Base-by-base conservation (phyloP, 92 coral and sea anemone genomes). In the Palythoa grandiflora region DNA sequence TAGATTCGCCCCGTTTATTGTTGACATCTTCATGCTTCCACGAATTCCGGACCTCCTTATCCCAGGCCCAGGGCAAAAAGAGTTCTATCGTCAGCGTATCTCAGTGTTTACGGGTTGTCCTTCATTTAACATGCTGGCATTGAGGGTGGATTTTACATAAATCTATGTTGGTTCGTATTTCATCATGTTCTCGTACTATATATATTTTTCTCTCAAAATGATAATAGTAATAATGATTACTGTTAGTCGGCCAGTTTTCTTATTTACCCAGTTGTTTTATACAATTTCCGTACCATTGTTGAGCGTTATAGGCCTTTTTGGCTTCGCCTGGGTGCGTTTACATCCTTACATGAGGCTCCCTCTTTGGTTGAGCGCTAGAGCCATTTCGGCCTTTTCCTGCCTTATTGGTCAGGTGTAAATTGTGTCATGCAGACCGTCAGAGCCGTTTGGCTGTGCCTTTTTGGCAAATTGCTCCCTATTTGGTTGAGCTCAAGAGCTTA, bases 21-120 rank as follows among this genome's bases (percentile, higher is more conserved):
- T 68, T 68, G 85, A 78, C 47, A 19, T 77, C 78, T 38, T 79
- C 21, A 73, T 68, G 38, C 71, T 87, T 57, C 86, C 90, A 28
- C 80, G 80, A 47, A 40, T 79, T 15, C 17, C 86, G 17, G 79
- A 68, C 38, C 75, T 85, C 51, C 88, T 61, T 39, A 72, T 72
- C 73, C 79, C 71, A 38, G 74, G 81, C 54, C 83, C 83, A 47
- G 89, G 89, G 38, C 83, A 84, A 12, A 74, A 20, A 76, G 80
- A 54, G 52, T 28, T 6, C 55, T 57, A 75, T 60, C 75, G 83
- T 78, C 78, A 60, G 75, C 78, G n/a, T 17, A 35, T 15, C 39
- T 88, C 83, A 17, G 83, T 88, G 48, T 75, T 88, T 70, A 75
- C 71, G 44, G 87, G 84, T 40, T 80, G 77, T 53, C 88, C 91